phyloP scores from a whole-genome alignment of 2,888 invertebrate genomes.

The Melanotus villosus region DNA sequence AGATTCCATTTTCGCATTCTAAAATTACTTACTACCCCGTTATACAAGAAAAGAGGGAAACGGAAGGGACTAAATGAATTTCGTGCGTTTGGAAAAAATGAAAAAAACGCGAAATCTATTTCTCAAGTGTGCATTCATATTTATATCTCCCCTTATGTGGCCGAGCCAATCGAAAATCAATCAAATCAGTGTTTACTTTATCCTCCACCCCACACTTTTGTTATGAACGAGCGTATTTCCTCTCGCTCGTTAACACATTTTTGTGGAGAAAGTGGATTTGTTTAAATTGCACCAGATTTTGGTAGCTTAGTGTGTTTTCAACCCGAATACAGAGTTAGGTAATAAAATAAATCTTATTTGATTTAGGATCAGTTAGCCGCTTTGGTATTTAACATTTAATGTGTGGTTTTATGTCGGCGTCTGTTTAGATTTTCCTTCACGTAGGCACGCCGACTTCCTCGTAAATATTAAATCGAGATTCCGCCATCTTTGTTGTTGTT shows the following conservation, averaged over 20 bases:
- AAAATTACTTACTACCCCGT: slow-evolving; percentile 10
- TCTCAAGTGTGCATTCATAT: slow-evolving; percentile 24
- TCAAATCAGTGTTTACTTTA: slow-evolving; percentile 23
- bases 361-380: slow-evolving; percentile 27
- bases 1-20: slow-evolving; percentile 12
- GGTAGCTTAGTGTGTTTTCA: slow-evolving; percentile 1
- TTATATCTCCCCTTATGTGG: slow-evolving; percentile 20
- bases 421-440: slow-evolving; percentile 22
- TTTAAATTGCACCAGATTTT: slow-evolving; percentile 20
- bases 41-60: neutral
- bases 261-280: slow-evolving; percentile 8
- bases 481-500: slow-evolving; percentile 16
- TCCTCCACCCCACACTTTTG: slow-evolving; percentile 5
- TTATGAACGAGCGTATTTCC: slow-evolving; percentile 4
- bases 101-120: slow-evolving; percentile 10
- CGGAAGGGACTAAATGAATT: slow-evolving; percentile 21
- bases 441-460: slow-evolving; percentile 5
- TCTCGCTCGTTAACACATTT: slow-evolving; percentile 22
- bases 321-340: neutral
- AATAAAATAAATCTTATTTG: slow-evolving; percentile 33
- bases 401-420: slow-evolving; percentile 21
- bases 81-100: neutral
- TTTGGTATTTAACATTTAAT: slow-evolving; percentile 31
- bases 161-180: slow-evolving; percentile 27
- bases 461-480: slow-evolving; percentile 16